Evolutionary conservation across 1,140 invertebrate genomes (phyloP), one percentile per base, ranked within the genome.

Genomic region (Sycophila sp.): DNA sequence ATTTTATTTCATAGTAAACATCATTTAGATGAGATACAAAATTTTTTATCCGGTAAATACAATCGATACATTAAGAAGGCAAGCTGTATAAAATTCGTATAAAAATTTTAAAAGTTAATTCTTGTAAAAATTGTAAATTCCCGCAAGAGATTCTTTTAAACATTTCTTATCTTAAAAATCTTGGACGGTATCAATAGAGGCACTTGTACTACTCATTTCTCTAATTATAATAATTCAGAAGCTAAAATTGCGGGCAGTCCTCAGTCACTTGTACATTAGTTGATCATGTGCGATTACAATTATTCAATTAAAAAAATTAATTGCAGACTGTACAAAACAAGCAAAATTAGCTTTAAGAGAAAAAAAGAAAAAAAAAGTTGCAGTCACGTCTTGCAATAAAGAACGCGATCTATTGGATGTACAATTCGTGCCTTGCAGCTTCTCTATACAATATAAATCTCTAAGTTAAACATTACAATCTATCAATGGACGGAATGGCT

Each of bases 401-500:
- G 17, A 56, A n/a, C n/a, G n/a, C n/a, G n/a, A n/a, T n/a, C n/a
- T n/a, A n/a, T 30, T 49, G 51, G 8, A 34, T 62, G 60, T 22
- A 55, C 22, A 56, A 55, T 71, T 32, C 45, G 42, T 45, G 10
- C 6, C 6, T 19, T 42, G 6, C 36, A 59, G 11, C 6, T 24
- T 69, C 28, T 24, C 8, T 64, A 59, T 47, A 60, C 6, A 71
- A 66, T 66, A 71, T 66, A 66, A 65, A 60, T 62, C 11, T 32
- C 59, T 71, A 64, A 19, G 22, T 59, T 49, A 65, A 28, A 8
- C 40, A 42, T 53, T 60, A 71, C 22, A 60, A 69, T 59, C 60
- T 73, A 70, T 36, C 45, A 53, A 69, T 77, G 73, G 75, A 77
- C 73, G 72, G 72, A 77, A 69, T 74, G 49, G 32, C n/a, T 65